phyloP scores from a whole-genome alignment of 2,888 invertebrate genomes.

The Vannuccia rotundouncinata region DNA sequence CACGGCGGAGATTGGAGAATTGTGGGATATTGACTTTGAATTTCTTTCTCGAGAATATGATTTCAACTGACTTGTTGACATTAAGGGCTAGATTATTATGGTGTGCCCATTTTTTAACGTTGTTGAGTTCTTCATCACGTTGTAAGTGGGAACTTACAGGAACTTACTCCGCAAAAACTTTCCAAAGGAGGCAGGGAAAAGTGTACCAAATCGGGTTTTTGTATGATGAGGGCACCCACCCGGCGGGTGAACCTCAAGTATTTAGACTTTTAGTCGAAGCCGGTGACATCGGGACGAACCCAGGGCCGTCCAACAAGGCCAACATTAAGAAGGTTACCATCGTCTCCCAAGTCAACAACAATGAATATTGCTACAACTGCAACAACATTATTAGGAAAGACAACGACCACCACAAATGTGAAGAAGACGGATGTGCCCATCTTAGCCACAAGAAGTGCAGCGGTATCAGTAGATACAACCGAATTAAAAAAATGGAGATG shows the following conservation, averaged over 20 bases:
- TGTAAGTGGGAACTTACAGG: too few relatives aligned
- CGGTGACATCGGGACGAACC: background rate
- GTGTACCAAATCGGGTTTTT: slow-evolving; percentile 8
- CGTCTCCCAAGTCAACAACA: background rate
- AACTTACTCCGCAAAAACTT: background rate
- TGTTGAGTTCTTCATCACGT: too few relatives aligned
- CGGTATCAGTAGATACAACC: background rate
- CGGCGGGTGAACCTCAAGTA: slow-evolving; percentile 9
- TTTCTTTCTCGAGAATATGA: too few relatives aligned
- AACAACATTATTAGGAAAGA: background rate
- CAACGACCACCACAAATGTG: background rate
- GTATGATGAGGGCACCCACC: background rate
- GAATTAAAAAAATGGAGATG: background rate
- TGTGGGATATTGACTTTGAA: too few relatives aligned
- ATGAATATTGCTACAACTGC: background rate
- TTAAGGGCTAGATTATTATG: too few relatives aligned
- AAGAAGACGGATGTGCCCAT: background rate
- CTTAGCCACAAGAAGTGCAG: slow-evolving; percentile 6
- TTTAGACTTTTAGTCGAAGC: background rate
- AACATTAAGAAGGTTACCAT: background rate
- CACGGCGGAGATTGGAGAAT: too few relatives aligned
- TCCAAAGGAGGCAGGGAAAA: slow-evolving; percentile 18
- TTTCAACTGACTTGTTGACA: too few relatives aligned
- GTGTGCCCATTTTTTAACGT: too few relatives aligned
- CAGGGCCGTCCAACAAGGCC: background rate